These are phyloP conservation scores for Petromus typicus DNA, from an alignment of 2,113 vertebrate species.

Conservation along the genomic window DNA sequence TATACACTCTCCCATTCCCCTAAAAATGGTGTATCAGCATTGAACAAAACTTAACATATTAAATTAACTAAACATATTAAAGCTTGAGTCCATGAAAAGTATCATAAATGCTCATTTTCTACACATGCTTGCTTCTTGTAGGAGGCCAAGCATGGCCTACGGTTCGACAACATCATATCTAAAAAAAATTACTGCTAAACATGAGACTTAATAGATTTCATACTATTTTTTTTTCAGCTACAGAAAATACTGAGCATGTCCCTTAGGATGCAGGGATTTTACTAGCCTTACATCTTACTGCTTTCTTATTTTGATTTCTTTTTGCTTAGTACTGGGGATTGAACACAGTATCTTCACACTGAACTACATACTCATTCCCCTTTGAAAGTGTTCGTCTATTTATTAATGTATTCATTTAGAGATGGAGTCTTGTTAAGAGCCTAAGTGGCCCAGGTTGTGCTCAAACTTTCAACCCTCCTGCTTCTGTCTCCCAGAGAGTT, in stretches of 20 bases:
- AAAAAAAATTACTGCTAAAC: slow-evolving; percentile 1
- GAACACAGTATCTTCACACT: background rate
- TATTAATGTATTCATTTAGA: background rate
- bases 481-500: background rate
- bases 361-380: background rate
- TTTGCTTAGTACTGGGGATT: background rate
- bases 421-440: background rate
- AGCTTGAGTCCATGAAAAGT: slow-evolving; percentile 9
- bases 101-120: slow-evolving; percentile 32
- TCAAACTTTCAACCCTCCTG: background rate
- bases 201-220: slow-evolving; percentile 1
- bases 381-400: background rate
- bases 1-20: background rate
- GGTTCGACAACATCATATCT: background rate
- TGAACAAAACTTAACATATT: background rate
- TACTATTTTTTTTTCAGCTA: background rate
- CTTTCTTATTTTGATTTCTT: background rate
- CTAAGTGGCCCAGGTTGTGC: too few species aligned
- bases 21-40: background rate
- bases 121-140: background rate
- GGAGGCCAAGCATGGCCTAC: background rate
- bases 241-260: background rate
- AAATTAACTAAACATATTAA: slow-evolving; percentile 7
- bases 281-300: background rate
- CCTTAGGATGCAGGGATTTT: background rate